Base-by-base conservation (phyloP, 2,113 vertebrate species). In the Nothoprocta pentlandii region DNA sequence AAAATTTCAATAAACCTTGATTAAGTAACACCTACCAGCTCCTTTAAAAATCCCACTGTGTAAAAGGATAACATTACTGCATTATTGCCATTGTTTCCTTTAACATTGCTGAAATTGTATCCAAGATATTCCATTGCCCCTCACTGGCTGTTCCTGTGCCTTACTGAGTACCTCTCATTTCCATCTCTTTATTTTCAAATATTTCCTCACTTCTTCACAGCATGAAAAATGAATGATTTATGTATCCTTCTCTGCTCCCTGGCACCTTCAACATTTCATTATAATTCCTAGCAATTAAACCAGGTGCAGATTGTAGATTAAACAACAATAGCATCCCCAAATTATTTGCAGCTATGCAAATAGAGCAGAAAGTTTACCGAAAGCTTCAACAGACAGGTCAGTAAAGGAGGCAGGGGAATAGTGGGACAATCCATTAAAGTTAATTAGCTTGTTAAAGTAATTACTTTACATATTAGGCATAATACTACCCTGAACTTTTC, bases 391-490 rank as follows among this genome's bases (percentile, higher is more conserved):
- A 92, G 73, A 62, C 64, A 93, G 85, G 83, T 90, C 93, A 95
- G 64, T n/a, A 88, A 94, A 86, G 64, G 83, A 88, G 83, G 80
- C 36, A 86, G 74, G 21, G 56, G 42, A 96, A 88, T 84, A 63
- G 36, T 39, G 42, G 85, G 63, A 92, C 76, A 90, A 61, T 80
- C 64, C 41, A 92, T 95, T 95, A 88, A 95, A 88, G 63, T 90
- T 93, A 96, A 94, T 90, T 92, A 91, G 51, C 88, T 93, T 86
- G 76, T 94, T 92, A 84, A 80, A 74, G 53, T 93, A 95, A 95
- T 92, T 94, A 89, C 46, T 92, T 86, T 92, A 94, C 73, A 88
- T 75, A 84, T 63, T 74, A 71, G 17, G 54, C 84, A 83, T 84
- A 96, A 89, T 49, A 75, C 30, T 90, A 84, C n/a, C 30, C 49